These are phyloP conservation scores for Phrynocephalus guinanensis DNA, from an alignment of 2,797 vertebrate genomes.

Conservation along the genomic window DNA sequence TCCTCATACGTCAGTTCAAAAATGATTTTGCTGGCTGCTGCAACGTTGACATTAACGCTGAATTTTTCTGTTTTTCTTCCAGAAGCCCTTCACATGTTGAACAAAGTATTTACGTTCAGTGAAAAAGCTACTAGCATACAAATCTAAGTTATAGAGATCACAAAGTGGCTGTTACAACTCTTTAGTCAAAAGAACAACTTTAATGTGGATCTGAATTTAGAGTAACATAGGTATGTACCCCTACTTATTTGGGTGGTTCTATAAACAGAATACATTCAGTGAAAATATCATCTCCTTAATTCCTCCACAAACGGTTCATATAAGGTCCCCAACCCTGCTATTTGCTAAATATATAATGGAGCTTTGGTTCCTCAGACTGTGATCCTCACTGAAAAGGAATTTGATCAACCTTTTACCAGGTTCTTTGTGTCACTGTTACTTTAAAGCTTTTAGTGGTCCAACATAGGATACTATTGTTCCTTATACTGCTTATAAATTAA, in stretches of 20 bases:
- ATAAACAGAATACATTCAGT: neutral
- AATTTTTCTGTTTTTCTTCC: slow-evolving; percentile 95
- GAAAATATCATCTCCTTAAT: neutral
- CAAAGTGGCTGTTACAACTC: neutral
- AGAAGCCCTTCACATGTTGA: slow-evolving; percentile 79
- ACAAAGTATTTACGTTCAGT: slow-evolving; percentile 4
- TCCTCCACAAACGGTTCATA: too few relatives aligned
- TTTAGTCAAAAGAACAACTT: neutral
- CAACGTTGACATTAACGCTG: slow-evolving; percentile 88
- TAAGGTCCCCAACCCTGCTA: neutral
- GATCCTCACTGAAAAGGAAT: neutral
- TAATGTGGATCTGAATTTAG: neutral
- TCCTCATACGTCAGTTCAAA: slow-evolving; percentile 92
- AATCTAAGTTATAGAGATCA: neutral
- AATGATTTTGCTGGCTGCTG: slow-evolving; percentile 84
- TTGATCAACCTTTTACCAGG: neutral
- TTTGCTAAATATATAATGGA: neutral
- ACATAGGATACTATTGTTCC: neutral
- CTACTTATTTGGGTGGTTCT: neutral
- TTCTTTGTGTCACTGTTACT: too few relatives aligned
- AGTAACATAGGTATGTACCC: too few relatives aligned
- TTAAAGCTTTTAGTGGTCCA: too few relatives aligned
- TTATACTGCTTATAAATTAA: neutral
- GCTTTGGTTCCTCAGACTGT: neutral
- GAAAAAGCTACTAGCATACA: neutral